Evolutionary conservation across 2,888 invertebrate genomes (phyloP).

Genomic region (Arctia plantaginis): DNA sequence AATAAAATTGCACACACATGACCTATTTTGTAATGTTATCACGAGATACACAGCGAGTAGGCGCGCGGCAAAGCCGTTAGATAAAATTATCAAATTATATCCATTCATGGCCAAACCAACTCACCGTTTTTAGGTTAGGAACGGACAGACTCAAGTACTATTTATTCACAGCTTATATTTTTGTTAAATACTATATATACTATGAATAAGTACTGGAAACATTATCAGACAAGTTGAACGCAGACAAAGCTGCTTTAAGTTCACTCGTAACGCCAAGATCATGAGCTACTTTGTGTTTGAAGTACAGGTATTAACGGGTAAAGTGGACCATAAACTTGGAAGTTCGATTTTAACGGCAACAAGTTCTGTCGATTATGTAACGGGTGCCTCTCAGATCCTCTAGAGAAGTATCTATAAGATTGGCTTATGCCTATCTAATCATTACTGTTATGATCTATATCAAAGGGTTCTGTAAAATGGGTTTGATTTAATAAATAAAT

Average conservation of each 20-base stretch:
- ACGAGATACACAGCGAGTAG: conserved; percentile 12
- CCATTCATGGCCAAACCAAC: conserved; percentile 14
- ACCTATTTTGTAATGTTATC: conserved; percentile 40
- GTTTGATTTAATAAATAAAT: background rate
- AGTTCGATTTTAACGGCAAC: background rate
- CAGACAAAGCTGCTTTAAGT: background rate
- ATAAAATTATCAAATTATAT: conserved; percentile 18
- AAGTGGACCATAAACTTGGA: background rate
- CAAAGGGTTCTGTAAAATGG: background rate
- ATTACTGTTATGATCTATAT: background rate
- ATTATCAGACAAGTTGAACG: background rate
- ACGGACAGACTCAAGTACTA: background rate
- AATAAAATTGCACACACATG: conserved; percentile 35
- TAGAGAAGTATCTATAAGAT: background rate
- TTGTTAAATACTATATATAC: background rate
- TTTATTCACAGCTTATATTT: background rate
- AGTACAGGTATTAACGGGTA: background rate
- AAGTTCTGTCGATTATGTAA: background rate
- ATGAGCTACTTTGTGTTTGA: background rate
- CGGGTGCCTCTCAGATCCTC: background rate
- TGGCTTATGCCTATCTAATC: background rate
- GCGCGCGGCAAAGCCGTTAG: conserved; percentile 12
- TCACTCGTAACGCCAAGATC: background rate
- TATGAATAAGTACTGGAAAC: background rate
- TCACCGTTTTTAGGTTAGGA: background rate